phyloP scores from a whole-genome alignment of 2,797 vertebrate species.

The Scyliorhinus canicula region DNA sequence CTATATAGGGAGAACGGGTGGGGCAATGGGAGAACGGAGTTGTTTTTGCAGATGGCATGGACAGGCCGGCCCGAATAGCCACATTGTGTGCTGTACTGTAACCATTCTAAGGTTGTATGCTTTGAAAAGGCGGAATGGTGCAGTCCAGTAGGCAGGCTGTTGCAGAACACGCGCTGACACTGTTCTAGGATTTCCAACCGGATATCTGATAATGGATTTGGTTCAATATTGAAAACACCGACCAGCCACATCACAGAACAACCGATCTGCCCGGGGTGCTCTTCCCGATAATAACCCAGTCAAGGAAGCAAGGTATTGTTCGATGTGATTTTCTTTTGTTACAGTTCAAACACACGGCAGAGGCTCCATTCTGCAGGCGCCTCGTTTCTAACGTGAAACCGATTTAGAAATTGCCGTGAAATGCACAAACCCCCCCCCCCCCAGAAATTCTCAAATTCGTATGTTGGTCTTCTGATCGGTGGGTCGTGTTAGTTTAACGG shows the following conservation, averaged over 20 bases:
- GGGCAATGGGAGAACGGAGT: no score
- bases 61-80: background rate
- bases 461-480: background rate
- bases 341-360: background rate
- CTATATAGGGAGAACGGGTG: background rate
- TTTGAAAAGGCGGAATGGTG: background rate
- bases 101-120: background rate
- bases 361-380: background rate
- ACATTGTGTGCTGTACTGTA: background rate
- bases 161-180: background rate
- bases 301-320: constrained; percentile 26
- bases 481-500: background rate
- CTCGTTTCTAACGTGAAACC: background rate
- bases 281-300: no score
- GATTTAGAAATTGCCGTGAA: background rate
- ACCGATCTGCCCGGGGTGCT: background rate
- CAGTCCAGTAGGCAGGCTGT: background rate
- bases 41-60: background rate
- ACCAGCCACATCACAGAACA: background rate
- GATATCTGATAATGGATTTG: background rate
- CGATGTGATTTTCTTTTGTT: constrained; percentile 13
- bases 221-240: background rate
- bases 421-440: no score
- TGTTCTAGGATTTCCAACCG: background rate
- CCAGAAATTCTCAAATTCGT: background rate